Percentiles rank a stretch among this genome's conserved stretches.
Conservation (phyloP, 2,888 invertebrate genomes). For the Adineta ricciae region DNA sequence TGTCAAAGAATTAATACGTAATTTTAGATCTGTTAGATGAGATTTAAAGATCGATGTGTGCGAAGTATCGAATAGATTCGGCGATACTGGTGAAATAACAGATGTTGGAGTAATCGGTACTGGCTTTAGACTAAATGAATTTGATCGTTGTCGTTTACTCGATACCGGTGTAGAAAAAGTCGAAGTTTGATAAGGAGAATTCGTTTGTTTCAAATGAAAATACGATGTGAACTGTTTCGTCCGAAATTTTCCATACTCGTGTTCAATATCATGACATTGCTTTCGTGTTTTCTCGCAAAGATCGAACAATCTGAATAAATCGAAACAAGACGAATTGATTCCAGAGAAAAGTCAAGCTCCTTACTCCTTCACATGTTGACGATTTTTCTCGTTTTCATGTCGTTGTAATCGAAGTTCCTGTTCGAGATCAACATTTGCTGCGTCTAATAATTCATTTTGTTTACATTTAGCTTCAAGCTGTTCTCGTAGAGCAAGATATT, state of each 20-base stretch:
- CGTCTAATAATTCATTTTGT: not conserved
- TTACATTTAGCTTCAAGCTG: not conserved
- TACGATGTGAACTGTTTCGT: not conserved
- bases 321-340: not conserved
- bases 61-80: not conserved
- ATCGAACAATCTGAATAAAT: not conserved
- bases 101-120: not conserved
- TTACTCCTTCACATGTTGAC: not conserved
- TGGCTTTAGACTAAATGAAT: not conserved
- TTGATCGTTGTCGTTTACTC: not conserved
- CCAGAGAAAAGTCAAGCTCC: no score
- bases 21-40: not conserved
- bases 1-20: not conserved
- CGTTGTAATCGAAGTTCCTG: not conserved
- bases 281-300: not conserved
- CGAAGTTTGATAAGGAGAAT: not conserved
- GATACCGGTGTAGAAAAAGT: not conserved
- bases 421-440: slow-evolving; percentile 3
- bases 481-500: not conserved
- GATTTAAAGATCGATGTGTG: not conserved
- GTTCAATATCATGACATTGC: not conserved
- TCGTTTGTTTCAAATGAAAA: not conserved
- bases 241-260: not conserved
- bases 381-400: not conserved
- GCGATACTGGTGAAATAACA: not conserved